These are phyloP conservation scores for Volucella inanis DNA, from an alignment of 2,888 invertebrate genomes.

Conservation along the genomic window DNA sequence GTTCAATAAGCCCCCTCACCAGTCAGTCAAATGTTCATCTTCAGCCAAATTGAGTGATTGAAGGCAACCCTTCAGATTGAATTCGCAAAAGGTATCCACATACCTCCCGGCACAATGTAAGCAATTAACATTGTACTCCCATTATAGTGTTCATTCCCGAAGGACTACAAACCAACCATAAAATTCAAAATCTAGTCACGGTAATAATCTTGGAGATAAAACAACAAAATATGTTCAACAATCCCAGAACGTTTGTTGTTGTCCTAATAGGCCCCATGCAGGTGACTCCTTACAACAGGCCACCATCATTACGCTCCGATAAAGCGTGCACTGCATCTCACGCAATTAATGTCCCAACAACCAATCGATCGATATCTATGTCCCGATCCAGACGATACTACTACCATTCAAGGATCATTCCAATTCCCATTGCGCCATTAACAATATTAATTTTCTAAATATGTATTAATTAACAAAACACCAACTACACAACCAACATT, in stretches of 20 bases:
- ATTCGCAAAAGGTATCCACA: too few species aligned
- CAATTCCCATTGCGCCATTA: slow-evolving; percentile 57
- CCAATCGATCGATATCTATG: slow-evolving; percentile 33
- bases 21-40: too few species aligned
- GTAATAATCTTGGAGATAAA: too few species aligned
- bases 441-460: slow-evolving; percentile 70
- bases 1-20: too few species aligned
- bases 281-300: slow-evolving; percentile 9
- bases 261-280: slow-evolving; percentile 37
- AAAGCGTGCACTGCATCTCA: neutral
- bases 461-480: slow-evolving; percentile 70
- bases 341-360: slow-evolving; percentile 46
- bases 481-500: slow-evolving; percentile 6
- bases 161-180: too few species aligned
- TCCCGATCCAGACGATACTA: slow-evolving; percentile 3
- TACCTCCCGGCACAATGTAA: too few species aligned
- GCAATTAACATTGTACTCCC: too few species aligned
- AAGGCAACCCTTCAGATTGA: too few species aligned
- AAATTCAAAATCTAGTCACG: too few species aligned
- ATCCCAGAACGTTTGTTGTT: slow-evolving; percentile 13
- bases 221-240: slow-evolving; percentile 19
- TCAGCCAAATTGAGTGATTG: too few species aligned
- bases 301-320: slow-evolving; percentile 9
- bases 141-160: too few species aligned
- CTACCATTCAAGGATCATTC: slow-evolving; percentile 42